These are phyloP conservation scores for Tachina lurida DNA, from an alignment of 2,888 invertebrate genomes.

Conservation along the genomic window DNA sequence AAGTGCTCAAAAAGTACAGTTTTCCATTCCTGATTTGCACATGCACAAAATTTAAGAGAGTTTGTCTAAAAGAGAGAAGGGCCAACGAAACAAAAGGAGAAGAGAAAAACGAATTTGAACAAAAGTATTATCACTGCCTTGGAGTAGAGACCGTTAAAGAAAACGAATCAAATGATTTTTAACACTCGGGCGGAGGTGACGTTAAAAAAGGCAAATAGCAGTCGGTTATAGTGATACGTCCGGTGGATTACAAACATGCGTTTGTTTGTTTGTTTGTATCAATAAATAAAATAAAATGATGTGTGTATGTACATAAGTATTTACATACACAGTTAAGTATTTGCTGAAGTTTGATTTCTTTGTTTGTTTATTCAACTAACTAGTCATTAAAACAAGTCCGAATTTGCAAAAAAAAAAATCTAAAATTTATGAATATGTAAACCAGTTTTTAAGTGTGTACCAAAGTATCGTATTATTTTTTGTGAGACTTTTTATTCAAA, in stretches of 20 bases:
- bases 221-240: constrained; percentile 21
- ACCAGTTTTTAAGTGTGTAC: constrained; percentile 17
- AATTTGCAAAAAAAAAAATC: constrained; percentile 22
- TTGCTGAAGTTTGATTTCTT: constrained; percentile 4
- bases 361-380: constrained; percentile 13
- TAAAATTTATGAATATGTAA: not conserved
- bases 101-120: constrained; percentile 8
- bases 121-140: constrained; percentile 49
- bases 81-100: not conserved
- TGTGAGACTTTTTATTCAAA: constrained; percentile 3
- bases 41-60: not conserved
- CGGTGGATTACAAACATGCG: not conserved
- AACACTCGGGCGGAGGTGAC: constrained; percentile 61
- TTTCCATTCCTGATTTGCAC: not conserved
- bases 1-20: not conserved
- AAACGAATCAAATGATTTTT: constrained; percentile 57
- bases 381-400: constrained; percentile 35
- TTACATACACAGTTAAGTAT: not conserved
- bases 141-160: constrained; percentile 49
- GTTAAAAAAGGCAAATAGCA: constrained; percentile 15
- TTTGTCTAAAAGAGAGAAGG: constrained; percentile 3
- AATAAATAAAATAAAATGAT: constrained; percentile 11
- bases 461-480: constrained; percentile 26
- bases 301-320: not conserved
- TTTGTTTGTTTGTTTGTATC: constrained; percentile 9